Base-by-base conservation (phyloP, 2,113 vertebrate genomes). In the Todiramphus chloris region DNA sequence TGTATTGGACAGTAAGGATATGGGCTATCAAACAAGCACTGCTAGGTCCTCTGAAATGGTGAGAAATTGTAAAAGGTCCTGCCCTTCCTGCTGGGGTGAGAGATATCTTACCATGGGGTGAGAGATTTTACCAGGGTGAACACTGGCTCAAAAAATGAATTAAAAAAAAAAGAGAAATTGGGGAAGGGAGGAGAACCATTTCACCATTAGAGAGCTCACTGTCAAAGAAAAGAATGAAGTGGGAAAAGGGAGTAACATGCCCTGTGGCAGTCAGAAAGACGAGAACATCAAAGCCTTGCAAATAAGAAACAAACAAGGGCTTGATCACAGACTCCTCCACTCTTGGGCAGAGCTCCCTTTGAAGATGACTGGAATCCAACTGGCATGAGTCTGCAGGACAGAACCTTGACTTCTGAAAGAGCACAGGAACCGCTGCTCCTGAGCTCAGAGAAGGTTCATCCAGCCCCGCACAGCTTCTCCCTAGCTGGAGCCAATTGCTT, bases 201-300 rank as follows among this genome's bases (percentile, higher is more conserved):
- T 85, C 78, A 68, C 9, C 48, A 63, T 77, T 80, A 74, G 39
- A 55, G 68, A 83, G 7, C 53, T 89, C 21, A 3, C 46, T 89
- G 88, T 83, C 73, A 94, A 44, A 90, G 73, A 75, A 48, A 93
- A 90, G 77, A 93, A 94, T 76, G 51, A 89, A 95, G 83, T 50
- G 77, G 73, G 76, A 13, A 94, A 91, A 95, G 88, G 68, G 56
- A 90, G 44, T 48, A 93, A 87, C 41, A 43, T 25, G 62, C 83
- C 89, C 87, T 11, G 70, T 50, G 62, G 91, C 87, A 69, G 67
- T 55, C 35, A 84, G 76, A 89, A 84, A 84, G 90, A 91, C 2
- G 3, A 56, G 35, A 90, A 95, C 88, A 93, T 95, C 86, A 96
- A 95, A 96, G 95, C 80, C 53, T 74, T 72, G 76, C 83, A 95